Evolutionary conservation across 2,797 vertebrate genomes (phyloP).

Genomic region (Steatocranus sp.): DNA sequence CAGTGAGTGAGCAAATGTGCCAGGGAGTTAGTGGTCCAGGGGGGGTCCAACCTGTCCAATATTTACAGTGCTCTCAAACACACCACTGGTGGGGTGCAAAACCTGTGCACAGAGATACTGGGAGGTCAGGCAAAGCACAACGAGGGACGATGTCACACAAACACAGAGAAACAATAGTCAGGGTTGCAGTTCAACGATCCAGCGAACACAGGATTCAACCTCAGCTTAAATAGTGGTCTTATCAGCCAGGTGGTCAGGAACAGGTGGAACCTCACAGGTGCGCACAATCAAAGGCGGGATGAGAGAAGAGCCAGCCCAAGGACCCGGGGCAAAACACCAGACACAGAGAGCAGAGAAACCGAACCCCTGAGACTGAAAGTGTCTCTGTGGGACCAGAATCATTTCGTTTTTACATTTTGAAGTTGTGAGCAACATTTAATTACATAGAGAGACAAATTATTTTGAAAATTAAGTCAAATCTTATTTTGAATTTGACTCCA

Average conservation of each 20-base stretch:
- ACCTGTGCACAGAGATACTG: not conserved
- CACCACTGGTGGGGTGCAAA: not conserved
- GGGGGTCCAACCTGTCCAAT: not conserved
- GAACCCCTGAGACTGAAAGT: accelerated
- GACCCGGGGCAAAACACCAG: not conserved
- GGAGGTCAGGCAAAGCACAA: not conserved
- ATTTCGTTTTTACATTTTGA: not conserved
- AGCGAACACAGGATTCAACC: not conserved
- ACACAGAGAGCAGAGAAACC: not conserved
- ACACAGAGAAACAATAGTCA: not conserved
- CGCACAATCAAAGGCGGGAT: not conserved
- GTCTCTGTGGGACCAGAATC: not conserved
- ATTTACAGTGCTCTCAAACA: not conserved
- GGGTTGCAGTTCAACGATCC: not conserved
- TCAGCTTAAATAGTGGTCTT: not conserved
- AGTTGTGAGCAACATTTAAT: not conserved
- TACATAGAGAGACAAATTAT: accelerated
- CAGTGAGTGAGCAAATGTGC: not conserved
- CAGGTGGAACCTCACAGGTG: not conserved
- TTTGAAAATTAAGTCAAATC: not conserved
- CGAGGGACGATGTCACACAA: not conserved
- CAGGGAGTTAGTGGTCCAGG: not conserved
- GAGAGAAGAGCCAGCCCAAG: not conserved
- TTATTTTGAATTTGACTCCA: not conserved
- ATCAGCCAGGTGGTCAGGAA: not conserved